Evolutionary conservation across 2,888 invertebrate genomes (phyloP).

Genomic region (Unio delphinus): DNA sequence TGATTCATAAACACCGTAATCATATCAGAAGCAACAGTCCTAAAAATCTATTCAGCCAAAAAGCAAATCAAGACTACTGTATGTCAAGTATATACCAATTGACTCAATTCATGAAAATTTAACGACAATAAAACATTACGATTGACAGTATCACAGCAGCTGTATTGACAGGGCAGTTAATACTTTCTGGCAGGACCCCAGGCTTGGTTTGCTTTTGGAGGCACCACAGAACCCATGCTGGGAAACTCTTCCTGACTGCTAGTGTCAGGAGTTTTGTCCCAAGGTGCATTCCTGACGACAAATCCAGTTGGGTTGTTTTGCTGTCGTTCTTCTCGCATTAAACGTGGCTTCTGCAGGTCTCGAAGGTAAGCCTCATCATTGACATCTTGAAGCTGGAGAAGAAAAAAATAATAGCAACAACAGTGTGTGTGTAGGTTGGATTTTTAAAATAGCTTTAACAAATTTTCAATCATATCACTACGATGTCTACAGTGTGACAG

Average conservation of each 20-base stretch:
- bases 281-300: conserved; percentile 69
- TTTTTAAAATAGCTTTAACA: too few species aligned
- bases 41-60: too few species aligned
- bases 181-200: conserved; percentile 51
- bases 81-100: too few species aligned
- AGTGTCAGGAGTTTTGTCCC: conserved; percentile 68
- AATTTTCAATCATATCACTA: too few species aligned
- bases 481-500: too few species aligned
- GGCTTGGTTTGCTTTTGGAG: conserved; percentile 49
- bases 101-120: too few species aligned
- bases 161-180: not conserved
- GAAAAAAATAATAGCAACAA: not conserved
- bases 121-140: too few species aligned
- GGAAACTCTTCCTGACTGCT: conserved; percentile 71
- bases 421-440: not conserved
- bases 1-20: too few species aligned
- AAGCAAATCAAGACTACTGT: too few species aligned
- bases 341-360: conserved; percentile 66
- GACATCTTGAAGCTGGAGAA: conserved; percentile 71
- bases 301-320: conserved; percentile 53
- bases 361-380: conserved; percentile 66
- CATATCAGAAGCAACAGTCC: too few species aligned
- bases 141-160: too few species aligned
- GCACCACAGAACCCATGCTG: conserved; percentile 49
- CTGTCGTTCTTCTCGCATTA: conserved; percentile 28